Conservation (phyloP, 2,113 vertebrate species). For the Podiceps cristatus region DNA sequence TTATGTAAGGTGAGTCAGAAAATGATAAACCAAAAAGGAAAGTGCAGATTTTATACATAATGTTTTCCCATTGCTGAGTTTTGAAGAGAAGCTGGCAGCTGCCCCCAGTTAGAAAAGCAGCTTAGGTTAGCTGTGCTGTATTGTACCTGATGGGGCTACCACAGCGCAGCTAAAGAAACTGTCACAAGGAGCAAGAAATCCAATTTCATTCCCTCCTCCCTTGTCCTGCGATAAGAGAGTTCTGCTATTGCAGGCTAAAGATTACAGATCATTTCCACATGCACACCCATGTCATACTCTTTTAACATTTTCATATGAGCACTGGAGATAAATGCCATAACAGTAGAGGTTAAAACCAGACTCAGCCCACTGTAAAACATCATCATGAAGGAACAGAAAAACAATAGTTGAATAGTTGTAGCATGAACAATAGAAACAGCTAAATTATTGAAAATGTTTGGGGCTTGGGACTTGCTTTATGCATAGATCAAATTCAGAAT, state of each 20-base stretch:
- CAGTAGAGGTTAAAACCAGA: not conserved
- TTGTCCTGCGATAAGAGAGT: constrained; percentile 11
- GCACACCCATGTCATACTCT: constrained; percentile 5
- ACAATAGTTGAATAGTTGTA: not conserved
- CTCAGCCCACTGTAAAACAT: not conserved
- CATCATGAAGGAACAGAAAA: not conserved
- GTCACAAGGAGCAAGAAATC: not conserved
- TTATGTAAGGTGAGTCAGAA: not conserved
- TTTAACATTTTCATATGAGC: constrained; percentile 29
- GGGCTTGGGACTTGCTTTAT: not conserved
- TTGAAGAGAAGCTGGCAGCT: not conserved
- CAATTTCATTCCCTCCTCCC: constrained; percentile 46
- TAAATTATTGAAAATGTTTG: not conserved
- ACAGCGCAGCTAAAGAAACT: constrained; percentile 10
- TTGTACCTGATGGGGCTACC: not conserved
- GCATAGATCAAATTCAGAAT: not conserved
- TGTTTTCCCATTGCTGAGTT: not conserved
- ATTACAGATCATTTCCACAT: constrained; percentile 46
- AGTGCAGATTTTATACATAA: not conserved
- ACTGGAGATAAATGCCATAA: constrained; percentile 1
- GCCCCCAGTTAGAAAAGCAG: constrained; percentile 20
- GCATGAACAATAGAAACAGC: not conserved
- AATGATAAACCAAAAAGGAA: not conserved
- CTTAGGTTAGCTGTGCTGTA: constrained; percentile 11
- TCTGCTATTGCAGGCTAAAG: constrained; percentile 41